phyloP scores from a whole-genome alignment of 1,140 invertebrate genomes.

The Trichoplusia ni region DNA sequence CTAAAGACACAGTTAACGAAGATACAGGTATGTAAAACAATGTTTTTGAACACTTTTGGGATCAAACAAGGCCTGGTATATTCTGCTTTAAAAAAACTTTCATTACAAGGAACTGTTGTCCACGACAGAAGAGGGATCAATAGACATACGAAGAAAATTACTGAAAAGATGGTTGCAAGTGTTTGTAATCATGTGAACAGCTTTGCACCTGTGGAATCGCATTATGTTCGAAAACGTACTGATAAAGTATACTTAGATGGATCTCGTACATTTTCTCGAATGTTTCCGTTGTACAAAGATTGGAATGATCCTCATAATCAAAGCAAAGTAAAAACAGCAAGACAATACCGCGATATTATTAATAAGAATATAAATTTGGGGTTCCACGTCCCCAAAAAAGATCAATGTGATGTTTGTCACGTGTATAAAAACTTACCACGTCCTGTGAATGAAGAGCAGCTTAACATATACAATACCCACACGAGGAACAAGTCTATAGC shows the following conservation, averaged over 20 bases:
- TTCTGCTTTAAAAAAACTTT: conserved; percentile 15
- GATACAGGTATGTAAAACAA: conserved; percentile 21
- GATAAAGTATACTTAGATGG: conserved; percentile 40
- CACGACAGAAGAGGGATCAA: conserved; percentile 5
- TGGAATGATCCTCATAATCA: conserved; percentile 25
- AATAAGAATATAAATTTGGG: conserved; percentile 32
- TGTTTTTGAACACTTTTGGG: conserved; percentile 27
- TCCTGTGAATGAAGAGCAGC: conserved; percentile 9
- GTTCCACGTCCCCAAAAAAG: conserved; percentile 33
- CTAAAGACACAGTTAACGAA: conserved; percentile 4
- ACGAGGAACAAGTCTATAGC: conserved; percentile 17
- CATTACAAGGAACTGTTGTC: conserved; percentile 16
- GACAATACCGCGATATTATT: conserved; percentile 36
- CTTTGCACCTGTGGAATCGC: conserved; percentile 36
- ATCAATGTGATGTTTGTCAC: conserved; percentile 37
- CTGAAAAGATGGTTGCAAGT: conserved; percentile 9
- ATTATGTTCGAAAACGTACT: conserved; percentile 30
- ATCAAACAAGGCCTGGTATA: conserved; percentile 14
- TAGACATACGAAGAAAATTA: neutral
- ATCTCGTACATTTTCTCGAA: conserved; percentile 1
- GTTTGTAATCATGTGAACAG: conserved; percentile 36
- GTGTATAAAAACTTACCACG: conserved; percentile 26
- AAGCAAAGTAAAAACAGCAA: neutral
- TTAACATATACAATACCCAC: neutral
- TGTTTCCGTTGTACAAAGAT: conserved; percentile 36